These are phyloP conservation scores for Archips xylosteana DNA, from an alignment of 2,888 invertebrate species.

Conservation along the genomic window DNA sequence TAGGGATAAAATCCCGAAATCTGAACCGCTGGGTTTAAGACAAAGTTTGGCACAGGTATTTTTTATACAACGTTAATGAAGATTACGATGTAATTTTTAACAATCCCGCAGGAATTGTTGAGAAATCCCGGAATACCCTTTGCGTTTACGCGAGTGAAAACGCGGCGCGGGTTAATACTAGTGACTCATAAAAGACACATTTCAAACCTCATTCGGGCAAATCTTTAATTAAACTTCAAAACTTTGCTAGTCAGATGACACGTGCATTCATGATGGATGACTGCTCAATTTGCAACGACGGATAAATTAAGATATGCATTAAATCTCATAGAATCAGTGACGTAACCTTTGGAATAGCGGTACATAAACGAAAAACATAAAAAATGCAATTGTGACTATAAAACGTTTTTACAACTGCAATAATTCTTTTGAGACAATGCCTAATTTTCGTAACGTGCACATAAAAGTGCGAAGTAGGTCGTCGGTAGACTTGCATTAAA, in stretches of 20 bases:
- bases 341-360: background rate
- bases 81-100: too few species aligned
- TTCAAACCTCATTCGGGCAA: background rate
- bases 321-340: background rate
- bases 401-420: conserved; percentile 34
- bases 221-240: conserved; percentile 14
- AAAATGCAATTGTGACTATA: conserved; percentile 23
- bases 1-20: too few species aligned
- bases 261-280: background rate
- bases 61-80: too few species aligned
- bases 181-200: background rate
- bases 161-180: too few species aligned
- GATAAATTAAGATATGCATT: conserved; percentile 25
- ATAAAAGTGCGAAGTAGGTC: conserved; percentile 39
- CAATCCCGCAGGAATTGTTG: too few species aligned
- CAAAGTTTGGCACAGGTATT: too few species aligned
- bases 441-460: conserved; percentile 33
- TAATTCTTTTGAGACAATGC: conserved; percentile 36
- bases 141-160: too few species aligned
- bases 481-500: conserved; percentile 24
- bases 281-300: conserved; percentile 15
- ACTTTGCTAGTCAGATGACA: conserved; percentile 7
- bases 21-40: too few species aligned
- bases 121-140: too few species aligned
- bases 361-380: conserved; percentile 2